Evolutionary conservation across 2,888 invertebrate genomes (phyloP).

Genomic region (Lysandra coridon): DNA sequence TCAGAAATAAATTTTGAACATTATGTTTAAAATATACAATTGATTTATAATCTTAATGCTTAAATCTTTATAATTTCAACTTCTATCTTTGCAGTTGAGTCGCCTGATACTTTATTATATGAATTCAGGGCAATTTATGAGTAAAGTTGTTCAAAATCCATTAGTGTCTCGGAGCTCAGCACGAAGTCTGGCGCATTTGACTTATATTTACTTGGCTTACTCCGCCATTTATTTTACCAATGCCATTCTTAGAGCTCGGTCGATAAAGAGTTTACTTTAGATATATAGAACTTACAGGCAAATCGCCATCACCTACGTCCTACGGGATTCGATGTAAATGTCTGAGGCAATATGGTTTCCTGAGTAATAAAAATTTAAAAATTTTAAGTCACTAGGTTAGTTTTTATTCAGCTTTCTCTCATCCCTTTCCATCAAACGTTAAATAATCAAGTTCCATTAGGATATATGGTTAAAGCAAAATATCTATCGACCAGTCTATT

Average conservation of each 20-base stretch:
- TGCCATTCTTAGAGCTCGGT: not conserved
- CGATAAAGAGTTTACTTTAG: not conserved
- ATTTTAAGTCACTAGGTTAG: too few species aligned
- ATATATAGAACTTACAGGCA: not conserved
- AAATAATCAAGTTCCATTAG: too few species aligned
- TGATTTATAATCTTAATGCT: not conserved
- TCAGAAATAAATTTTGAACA: not conserved
- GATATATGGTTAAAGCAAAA: too few species aligned
- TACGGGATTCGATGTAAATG: too few species aligned
- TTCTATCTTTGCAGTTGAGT: not conserved
- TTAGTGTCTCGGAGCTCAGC: conserved; percentile 15
- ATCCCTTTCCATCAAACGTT: too few species aligned
- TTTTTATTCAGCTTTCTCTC: too few species aligned
- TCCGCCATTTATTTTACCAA: conserved; percentile 13
- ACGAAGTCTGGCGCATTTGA: conserved; percentile 10
- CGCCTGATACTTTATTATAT: conserved; percentile 19
- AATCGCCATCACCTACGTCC: too few species aligned
- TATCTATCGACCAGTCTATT: not conserved
- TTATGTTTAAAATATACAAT: too few species aligned
- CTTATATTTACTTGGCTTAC: conserved; percentile 20
- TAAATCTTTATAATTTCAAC: not conserved
- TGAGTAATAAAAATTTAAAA: too few species aligned
- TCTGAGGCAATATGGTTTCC: too few species aligned
- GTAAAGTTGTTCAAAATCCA: conserved; percentile 25
- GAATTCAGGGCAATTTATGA: conserved; percentile 25